These are phyloP conservation scores for Timema cristinae DNA, from an alignment of 2,888 invertebrate genomes.

Conservation along the genomic window DNA sequence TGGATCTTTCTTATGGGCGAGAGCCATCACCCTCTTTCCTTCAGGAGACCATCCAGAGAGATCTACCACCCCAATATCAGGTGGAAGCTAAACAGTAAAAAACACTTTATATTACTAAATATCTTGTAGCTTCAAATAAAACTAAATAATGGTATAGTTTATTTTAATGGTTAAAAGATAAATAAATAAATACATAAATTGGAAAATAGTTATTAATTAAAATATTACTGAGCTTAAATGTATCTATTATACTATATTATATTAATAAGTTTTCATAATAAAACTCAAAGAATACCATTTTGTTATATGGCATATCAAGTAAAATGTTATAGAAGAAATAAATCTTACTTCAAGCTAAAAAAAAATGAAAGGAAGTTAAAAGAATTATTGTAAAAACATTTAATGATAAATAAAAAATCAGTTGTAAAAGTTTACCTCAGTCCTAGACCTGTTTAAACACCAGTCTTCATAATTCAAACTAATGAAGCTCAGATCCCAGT, in stretches of 20 bases:
- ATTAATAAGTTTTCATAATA: too few relatives aligned
- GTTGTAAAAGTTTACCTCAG: too few relatives aligned
- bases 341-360: not conserved
- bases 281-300: not conserved
- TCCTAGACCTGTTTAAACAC: too few relatives aligned
- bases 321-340: not conserved
- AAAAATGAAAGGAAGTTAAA: not conserved
- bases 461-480: too few relatives aligned
- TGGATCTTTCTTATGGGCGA: not conserved
- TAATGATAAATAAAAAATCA: too few relatives aligned
- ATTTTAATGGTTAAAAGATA: too few relatives aligned
- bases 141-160: not conserved
- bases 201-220: not conserved
- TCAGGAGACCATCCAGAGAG: slow-evolving; percentile 45
- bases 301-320: not conserved
- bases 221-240: not conserved
- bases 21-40: slow-evolving; percentile 48
- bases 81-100: not conserved
- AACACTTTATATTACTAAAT: not conserved
- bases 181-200: too few relatives aligned
- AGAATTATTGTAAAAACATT: too few relatives aligned
- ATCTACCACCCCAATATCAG: slow-evolving; percentile 40
- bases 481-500: not conserved
- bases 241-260: not conserved
- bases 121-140: not conserved